Evolutionary conservation across 2,113 vertebrate species (phyloP), one percentile per base, ranked within the genome.

Genomic region (Desmodus rotundus): DNA sequence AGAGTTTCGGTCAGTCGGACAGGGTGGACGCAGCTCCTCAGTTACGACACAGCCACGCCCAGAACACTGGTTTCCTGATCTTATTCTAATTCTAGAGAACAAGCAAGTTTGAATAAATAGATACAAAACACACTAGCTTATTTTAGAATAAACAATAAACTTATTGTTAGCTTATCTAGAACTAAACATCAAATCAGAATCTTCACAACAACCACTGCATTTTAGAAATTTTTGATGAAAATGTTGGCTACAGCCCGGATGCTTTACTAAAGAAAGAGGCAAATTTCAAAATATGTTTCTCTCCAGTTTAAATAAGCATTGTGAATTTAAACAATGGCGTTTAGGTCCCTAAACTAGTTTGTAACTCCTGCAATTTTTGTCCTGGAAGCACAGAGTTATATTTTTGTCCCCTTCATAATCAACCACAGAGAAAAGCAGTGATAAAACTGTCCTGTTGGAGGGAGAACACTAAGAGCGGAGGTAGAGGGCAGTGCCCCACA

Each of bases 391-490:
- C 6, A 70, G 0, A 61, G 4, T 15, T 36, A 41, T 82, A 91
- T 67, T 93, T 87, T 94, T 85, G 73, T 95, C 26, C 82, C 56
- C 68, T 95, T 87, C 16, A 81, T 20, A 52, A 93, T 63, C 0
- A 4, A 85, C 36, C 92, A 73, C 24, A 17, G 36, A 72, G 67
- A 73, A 54, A 95, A 95, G 63, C 38, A 63, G 70, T 74, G 74
- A 91, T 56, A 84, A 95, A 87, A 92, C 52, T 96, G 8, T 58
- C 33, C 22, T 63, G 13, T 2, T 94, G 17, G 52, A 73, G 74
- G 80, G 84, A 97, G 96, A 94, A 95, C 26, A 73, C 50, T 81
- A 61, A 77, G 86, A 97, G 41, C 82, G 67, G 65, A 86, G 33
- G 43, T 43, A 17, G 38, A 96, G 80, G 84, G 52, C 33, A 81